Evolutionary conservation across 2,797 vertebrate genomes (phyloP).

Genomic region (Eurystomus glaucurus): DNA sequence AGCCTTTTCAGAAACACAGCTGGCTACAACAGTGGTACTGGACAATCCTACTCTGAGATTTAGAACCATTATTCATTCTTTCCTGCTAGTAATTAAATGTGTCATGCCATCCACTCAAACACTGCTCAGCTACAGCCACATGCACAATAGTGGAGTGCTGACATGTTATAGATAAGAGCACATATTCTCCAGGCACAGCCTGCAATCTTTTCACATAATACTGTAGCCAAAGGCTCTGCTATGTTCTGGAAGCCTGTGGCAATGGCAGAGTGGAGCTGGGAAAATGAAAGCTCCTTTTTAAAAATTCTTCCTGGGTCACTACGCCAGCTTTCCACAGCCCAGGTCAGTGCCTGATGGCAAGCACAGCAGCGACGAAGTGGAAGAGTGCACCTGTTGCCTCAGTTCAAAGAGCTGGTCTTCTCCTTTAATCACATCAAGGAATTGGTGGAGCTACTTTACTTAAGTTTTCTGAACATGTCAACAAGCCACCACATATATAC

Average conservation of each 20-base stretch:
- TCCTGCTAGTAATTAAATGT: neutral
- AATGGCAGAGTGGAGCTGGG: neutral
- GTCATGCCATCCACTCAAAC: neutral
- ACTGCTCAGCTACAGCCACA: neutral
- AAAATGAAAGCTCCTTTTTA: neutral
- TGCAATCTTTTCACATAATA: rapidly evolving
- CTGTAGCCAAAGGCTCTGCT: neutral
- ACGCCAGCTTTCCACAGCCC: neutral
- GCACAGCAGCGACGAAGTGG: neutral
- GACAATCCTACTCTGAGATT: neutral
- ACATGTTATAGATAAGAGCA: rapidly evolving
- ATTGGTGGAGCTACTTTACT: neutral
- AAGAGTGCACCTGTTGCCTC: neutral
- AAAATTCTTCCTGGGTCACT: neutral
- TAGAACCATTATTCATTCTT: neutral
- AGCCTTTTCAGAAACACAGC: neutral
- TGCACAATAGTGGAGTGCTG: rapidly evolving
- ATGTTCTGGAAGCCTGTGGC: too few relatives aligned
- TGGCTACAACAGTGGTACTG: neutral
- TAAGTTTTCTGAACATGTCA: neutral
- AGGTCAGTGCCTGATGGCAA: neutral
- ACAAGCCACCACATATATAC: neutral
- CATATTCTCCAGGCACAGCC: neutral
- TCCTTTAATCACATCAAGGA: neutral
- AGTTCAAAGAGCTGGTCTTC: neutral